Conservation (phyloP, 2,113 vertebrate genomes). For the Speoplatyrhinus poulsoni region DNA sequence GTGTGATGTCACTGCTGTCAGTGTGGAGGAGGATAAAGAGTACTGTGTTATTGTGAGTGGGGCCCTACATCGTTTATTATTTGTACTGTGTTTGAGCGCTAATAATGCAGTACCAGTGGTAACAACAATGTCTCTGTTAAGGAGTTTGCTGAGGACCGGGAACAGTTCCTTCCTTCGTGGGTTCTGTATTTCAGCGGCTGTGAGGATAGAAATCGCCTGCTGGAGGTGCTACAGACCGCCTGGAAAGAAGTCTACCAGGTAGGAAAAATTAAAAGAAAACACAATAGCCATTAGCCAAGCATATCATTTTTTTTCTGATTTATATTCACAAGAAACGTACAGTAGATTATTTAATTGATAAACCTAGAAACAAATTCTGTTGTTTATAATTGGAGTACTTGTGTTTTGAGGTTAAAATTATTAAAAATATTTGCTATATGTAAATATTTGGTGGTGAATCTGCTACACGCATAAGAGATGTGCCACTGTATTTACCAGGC, state of each 20-base stretch:
- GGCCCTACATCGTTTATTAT: not conserved
- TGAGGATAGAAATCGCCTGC: slow-evolving; percentile 87
- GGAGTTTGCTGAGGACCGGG: slow-evolving; percentile 88
- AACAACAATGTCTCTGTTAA: slow-evolving; percentile 42
- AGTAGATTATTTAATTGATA: not conserved
- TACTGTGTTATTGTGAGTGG: slow-evolving; percentile 90
- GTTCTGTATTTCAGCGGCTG: slow-evolving; percentile 91
- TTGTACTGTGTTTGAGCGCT: not conserved
- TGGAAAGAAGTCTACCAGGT: slow-evolving; percentile 92
- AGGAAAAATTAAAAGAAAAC: not conserved
- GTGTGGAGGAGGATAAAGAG: slow-evolving; percentile 79
- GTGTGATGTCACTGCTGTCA: slow-evolving; percentile 74
- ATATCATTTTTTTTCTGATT: not conserved
- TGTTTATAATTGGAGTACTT: too few relatives aligned
- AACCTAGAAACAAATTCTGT: too few relatives aligned
- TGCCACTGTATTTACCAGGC: too few relatives aligned
- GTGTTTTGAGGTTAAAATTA: too few relatives aligned
- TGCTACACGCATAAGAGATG: too few relatives aligned
- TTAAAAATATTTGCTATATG: too few relatives aligned
- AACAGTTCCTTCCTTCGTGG: slow-evolving; percentile 87
- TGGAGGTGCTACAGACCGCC: slow-evolving; percentile 69
- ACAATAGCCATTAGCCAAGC: not conserved
- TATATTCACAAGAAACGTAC: not conserved
- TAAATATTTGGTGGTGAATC: too few relatives aligned
- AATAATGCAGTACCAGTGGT: not conserved